phyloP scores from a whole-genome alignment of 2,113 vertebrate species.

The Eidolon helvum region DNA sequence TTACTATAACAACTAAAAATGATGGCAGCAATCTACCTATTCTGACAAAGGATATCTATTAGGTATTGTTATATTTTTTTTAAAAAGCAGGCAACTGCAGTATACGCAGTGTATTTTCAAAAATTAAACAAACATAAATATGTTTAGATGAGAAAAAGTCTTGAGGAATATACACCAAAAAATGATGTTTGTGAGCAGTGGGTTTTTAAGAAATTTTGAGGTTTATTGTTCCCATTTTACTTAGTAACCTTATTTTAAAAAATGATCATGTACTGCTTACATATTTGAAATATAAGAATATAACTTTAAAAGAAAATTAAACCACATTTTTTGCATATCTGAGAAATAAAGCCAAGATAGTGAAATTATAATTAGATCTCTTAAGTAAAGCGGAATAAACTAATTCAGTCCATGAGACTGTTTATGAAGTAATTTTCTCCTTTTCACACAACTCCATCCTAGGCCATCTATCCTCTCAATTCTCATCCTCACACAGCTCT shows the following conservation, averaged over 20 bases:
- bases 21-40: slow-evolving; percentile 23
- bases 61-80: not conserved
- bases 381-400: slow-evolving; percentile 31
- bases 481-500: not conserved
- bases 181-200: not conserved
- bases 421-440: slow-evolving; percentile 50
- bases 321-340: not conserved
- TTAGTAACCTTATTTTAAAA: slow-evolving; percentile 53
- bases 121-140: slow-evolving; percentile 20
- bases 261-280: not conserved
- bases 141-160: slow-evolving; percentile 34
- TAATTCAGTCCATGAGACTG: not conserved
- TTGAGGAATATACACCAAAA: slow-evolving; percentile 44
- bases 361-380: slow-evolving; percentile 34
- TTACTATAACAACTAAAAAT: slow-evolving; percentile 45
- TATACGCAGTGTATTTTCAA: not conserved
- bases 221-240: not conserved
- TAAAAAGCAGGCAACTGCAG: not conserved
- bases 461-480: not conserved
- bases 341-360: slow-evolving; percentile 40
- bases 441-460: not conserved
- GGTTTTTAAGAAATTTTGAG: slow-evolving; percentile 5
- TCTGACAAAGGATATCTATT: slow-evolving; percentile 55
- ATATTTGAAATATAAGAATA: slow-evolving; percentile 8
- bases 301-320: slow-evolving; percentile 48